Conservation (phyloP, 2,113 vertebrate species). For the Zosterops pallidus region DNA sequence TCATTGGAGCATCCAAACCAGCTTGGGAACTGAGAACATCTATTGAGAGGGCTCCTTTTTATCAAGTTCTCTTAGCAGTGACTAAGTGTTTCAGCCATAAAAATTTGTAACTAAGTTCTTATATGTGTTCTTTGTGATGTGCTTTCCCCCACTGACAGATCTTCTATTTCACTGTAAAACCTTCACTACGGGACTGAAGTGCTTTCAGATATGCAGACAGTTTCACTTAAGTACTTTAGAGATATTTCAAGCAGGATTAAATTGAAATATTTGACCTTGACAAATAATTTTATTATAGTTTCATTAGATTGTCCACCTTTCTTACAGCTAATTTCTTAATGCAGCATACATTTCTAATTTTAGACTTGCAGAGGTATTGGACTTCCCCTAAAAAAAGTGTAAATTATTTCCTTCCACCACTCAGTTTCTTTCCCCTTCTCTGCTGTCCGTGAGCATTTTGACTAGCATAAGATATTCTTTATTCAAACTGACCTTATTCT, state of each 20-base stretch:
- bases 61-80: neutral
- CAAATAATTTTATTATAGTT: neutral
- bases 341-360: slow-evolving; percentile 21
- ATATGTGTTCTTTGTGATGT: neutral
- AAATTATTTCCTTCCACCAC: slow-evolving; percentile 6
- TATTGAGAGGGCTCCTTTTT: neutral
- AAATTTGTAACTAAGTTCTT: neutral
- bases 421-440: neutral
- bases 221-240: neutral
- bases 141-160: neutral
- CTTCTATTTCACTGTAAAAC: neutral
- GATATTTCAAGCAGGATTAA: neutral
- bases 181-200: neutral
- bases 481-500: slow-evolving; percentile 22
- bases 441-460: neutral
- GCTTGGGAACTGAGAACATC: neutral
- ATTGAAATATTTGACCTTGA: neutral
- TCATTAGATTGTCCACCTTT: neutral
- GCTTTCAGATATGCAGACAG: neutral
- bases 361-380: slow-evolving; percentile 1
- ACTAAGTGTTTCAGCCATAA: neutral
- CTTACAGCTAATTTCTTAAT: slow-evolving; percentile 25
- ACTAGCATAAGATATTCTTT: neutral
- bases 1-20: neutral
- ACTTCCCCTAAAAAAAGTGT: neutral